phyloP scores from a whole-genome alignment of 92 coral and sea anemone species.

The Porites rus region DNA sequence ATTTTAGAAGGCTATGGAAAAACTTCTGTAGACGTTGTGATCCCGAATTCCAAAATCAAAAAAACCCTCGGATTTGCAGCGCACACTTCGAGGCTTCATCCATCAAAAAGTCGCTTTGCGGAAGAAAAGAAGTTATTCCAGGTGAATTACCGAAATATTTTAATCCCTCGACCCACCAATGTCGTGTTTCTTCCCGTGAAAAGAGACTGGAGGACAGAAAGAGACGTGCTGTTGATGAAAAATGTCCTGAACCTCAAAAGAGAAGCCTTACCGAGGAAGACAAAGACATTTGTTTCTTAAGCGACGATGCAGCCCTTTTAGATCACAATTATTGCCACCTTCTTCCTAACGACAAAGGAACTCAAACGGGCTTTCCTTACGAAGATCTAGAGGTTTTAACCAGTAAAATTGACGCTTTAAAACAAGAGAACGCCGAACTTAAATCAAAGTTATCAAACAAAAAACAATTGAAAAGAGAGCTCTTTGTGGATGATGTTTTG shows the following conservation, averaged over 20 bases:
- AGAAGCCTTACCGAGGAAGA: background rate
- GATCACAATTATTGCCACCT: background rate
- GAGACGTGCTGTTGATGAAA: background rate
- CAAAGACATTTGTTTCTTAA: slow-evolving; percentile 2
- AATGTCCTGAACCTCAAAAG: too few relatives aligned
- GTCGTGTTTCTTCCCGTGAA: slow-evolving; percentile 9
- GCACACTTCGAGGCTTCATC: too few relatives aligned
- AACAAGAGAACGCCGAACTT: too few relatives aligned
- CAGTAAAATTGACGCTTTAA: too few relatives aligned
- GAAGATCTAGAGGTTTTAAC: too few relatives aligned
- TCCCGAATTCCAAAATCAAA: background rate
- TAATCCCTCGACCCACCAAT: background rate
- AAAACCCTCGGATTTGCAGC: slow-evolving; percentile 16
- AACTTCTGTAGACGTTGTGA: background rate
- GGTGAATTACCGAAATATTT: slow-evolving; percentile 17
- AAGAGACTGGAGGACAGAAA: background rate
- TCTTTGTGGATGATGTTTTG: too few relatives aligned
- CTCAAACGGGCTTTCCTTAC: slow-evolving; percentile 13
- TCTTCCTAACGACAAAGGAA: slow-evolving; percentile 17
- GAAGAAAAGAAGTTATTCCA: slow-evolving; percentile 6
- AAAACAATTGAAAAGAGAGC: too few relatives aligned
- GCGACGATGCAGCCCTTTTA: slow-evolving; percentile 6
- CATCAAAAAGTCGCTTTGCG: too few relatives aligned
- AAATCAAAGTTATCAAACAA: too few relatives aligned
- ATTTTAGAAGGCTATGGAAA: slow-evolving; percentile 9